Percentiles rank a stretch among this genome's conserved stretches.
Conservation (phyloP, 2,888 invertebrate genomes). For the Trachelus tabidus region DNA sequence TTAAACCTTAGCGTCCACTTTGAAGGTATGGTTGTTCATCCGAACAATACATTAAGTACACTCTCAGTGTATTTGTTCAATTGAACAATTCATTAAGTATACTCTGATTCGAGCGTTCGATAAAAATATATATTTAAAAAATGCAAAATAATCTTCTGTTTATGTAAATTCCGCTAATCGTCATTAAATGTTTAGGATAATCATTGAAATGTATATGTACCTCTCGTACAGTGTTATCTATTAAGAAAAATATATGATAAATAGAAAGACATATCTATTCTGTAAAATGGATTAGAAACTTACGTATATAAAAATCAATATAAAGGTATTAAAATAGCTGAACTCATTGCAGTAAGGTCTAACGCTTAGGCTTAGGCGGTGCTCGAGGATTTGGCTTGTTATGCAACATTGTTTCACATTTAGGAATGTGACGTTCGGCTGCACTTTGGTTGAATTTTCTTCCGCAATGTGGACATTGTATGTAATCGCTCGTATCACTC, state of each 20-base stretch:
- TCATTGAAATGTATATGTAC: neutral
- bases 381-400: constrained; percentile 76
- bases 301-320: neutral
- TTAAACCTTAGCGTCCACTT: neutral
- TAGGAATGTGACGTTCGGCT: constrained; percentile 92
- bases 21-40: neutral
- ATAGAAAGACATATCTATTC: neutral
- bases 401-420: constrained; percentile 85
- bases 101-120: neutral
- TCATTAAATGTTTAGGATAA: neutral
- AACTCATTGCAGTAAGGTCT: constrained; percentile 11
- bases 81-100: neutral
- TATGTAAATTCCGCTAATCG: neutral
- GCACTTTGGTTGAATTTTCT: constrained; percentile 86
- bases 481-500: constrained; percentile 89
- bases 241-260: neutral
- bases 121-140: neutral
- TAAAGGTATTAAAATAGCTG: neutral
- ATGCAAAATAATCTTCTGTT: neutral
- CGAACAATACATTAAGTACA: neutral
- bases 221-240: neutral
- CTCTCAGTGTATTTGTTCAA: neutral
- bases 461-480: constrained; percentile 88
- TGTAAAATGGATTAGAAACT: neutral
- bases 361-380: constrained; percentile 42